Percentiles rank a stretch among this genome's conserved stretches.
phyloP scores from a whole-genome alignment of 2,888 invertebrate genomes.

The Heliconius ismenius region DNA sequence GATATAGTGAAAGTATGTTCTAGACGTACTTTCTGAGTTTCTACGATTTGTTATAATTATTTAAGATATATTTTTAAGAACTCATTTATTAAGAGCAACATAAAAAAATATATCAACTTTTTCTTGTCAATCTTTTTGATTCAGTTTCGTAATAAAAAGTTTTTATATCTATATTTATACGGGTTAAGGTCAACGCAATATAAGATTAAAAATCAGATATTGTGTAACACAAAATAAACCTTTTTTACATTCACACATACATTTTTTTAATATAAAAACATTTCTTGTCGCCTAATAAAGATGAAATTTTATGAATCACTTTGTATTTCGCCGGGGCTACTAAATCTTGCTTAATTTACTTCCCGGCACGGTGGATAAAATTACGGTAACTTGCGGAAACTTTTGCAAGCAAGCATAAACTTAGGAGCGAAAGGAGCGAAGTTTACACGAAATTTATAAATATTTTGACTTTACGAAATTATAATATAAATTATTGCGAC shows the following conservation, averaged over 20 bases:
- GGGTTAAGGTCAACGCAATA: too few species aligned
- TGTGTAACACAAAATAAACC: not conserved
- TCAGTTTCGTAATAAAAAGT: too few species aligned
- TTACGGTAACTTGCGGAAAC: constrained; percentile 33
- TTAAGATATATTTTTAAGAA: too few species aligned
- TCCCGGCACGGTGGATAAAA: constrained; percentile 27
- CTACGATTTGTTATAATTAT: too few species aligned
- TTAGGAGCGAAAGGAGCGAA: constrained; percentile 31
- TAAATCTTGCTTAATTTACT: constrained; percentile 34
- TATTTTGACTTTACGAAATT: constrained; percentile 30
- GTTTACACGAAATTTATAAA: constrained; percentile 34
- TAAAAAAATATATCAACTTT: too few species aligned
- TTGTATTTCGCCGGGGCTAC: constrained; percentile 11
- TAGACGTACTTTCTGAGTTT: too few species aligned
- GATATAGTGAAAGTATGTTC: too few species aligned
- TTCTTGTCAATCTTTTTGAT: too few species aligned
- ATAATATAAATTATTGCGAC: constrained; percentile 34
- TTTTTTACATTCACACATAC: not conserved
- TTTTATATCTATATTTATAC: too few species aligned
- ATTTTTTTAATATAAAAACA: not conserved
- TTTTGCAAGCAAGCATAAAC: constrained; percentile 34
- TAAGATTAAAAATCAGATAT: too few species aligned
- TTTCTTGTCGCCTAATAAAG: not conserved
- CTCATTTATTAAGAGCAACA: too few species aligned
- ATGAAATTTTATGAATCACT: constrained; percentile 19